A percentile compares a stretch with the other conserved stretches of the same genome.
Evolutionary conservation across 2,797 vertebrate species (phyloP).

Genomic region (Manis pentadactyla): DNA sequence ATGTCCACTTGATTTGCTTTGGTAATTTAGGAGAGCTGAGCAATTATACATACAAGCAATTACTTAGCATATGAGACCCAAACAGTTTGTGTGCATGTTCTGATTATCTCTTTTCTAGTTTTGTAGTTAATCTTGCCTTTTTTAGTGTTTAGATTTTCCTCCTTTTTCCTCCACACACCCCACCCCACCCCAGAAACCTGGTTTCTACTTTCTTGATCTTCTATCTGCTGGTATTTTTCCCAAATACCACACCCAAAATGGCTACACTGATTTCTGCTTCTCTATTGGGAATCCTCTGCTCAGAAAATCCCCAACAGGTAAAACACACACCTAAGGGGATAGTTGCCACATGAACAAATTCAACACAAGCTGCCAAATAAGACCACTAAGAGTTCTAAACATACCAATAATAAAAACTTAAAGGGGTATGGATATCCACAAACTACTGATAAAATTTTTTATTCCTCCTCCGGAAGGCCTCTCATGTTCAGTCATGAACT

Average conservation of each 20-base stretch:
- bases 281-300: neutral
- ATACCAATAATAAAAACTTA: neutral
- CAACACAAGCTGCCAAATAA: neutral
- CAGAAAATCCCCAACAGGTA: neutral
- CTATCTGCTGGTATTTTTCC: neutral
- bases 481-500: neutral
- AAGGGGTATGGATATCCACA: neutral
- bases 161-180: neutral
- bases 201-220: neutral
- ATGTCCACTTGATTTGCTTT: neutral
- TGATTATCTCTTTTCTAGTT: neutral
- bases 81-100: neutral
- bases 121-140: neutral
- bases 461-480: conserved; percentile 37
- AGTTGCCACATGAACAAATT: neutral
- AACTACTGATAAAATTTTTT: neutral
- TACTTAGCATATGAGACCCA: neutral
- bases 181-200: neutral
- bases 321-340: neutral
- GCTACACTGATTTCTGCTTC: neutral
- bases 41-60: neutral
- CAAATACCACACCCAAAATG: neutral
- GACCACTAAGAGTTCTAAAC: neutral
- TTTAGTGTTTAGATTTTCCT: conserved; percentile 6
- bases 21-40: neutral